Evolutionary conservation across 2,888 invertebrate species (phyloP).

Genomic region (Lasius fuliginosus): DNA sequence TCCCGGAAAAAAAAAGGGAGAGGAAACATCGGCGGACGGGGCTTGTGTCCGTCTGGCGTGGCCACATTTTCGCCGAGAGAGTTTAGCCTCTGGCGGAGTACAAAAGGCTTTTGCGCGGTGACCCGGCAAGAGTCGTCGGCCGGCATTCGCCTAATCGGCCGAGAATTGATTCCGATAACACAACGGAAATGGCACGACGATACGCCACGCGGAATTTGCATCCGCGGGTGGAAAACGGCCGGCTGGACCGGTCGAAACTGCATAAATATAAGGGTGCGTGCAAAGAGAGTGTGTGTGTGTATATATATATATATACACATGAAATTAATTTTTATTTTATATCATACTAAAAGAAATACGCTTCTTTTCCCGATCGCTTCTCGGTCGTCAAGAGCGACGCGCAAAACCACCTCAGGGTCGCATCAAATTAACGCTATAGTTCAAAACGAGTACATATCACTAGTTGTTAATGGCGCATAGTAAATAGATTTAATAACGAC

Average conservation of each 20-base stretch:
- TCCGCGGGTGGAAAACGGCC: background rate
- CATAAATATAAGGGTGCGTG: background rate
- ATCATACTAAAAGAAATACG: background rate
- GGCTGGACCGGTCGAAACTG: background rate
- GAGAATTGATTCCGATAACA: slow-evolving; percentile 69
- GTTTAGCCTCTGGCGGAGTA: slow-evolving; percentile 59
- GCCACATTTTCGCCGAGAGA: slow-evolving; percentile 54
- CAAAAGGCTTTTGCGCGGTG: slow-evolving; percentile 71
- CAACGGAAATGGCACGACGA: slow-evolving; percentile 62
- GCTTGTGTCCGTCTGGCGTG: slow-evolving; percentile 61
- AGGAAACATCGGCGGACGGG: slow-evolving; percentile 21
- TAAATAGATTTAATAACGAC: slow-evolving; percentile 69
- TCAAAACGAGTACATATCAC: slow-evolving; percentile 83
- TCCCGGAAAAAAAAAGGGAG: background rate
- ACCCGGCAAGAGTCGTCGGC: slow-evolving; percentile 70
- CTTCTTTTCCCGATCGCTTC: slow-evolving; percentile 50
- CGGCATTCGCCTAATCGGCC: slow-evolving; percentile 69
- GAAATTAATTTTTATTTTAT: background rate
- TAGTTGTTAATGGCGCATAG: slow-evolving; percentile 74
- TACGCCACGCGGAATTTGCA: slow-evolving; percentile 59
- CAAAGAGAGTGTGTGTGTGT: background rate
- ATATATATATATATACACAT: background rate
- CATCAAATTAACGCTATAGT: slow-evolving; percentile 81
- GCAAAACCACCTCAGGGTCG: slow-evolving; percentile 69
- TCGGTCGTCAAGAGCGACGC: slow-evolving; percentile 32